Evolutionary conservation across 2,888 invertebrate species (phyloP).

Genomic region (Diabrotica balteata): DNA sequence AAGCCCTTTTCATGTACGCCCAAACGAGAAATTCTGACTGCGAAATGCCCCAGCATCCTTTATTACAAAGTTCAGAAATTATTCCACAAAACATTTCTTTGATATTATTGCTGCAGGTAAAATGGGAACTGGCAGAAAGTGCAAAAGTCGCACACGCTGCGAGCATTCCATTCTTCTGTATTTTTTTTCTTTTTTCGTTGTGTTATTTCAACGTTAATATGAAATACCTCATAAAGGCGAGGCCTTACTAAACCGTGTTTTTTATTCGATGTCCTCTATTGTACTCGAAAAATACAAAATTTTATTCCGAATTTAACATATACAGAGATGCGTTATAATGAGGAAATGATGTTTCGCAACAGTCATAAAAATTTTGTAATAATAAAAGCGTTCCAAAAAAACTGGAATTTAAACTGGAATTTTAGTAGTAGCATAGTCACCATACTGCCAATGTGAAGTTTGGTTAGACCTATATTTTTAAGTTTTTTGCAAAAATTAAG

Average conservation of each 20-base stretch:
- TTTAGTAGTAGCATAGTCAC: too few relatives aligned
- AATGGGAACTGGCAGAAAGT: slow-evolving; percentile 26
- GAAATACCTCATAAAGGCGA: slow-evolving; percentile 15
- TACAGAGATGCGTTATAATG: too few relatives aligned
- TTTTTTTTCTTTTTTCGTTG: neutral
- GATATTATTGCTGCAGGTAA: slow-evolving; percentile 24
- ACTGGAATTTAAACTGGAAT: too few relatives aligned
- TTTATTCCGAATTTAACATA: too few relatives aligned
- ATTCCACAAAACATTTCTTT: slow-evolving; percentile 26
- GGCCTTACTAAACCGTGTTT: neutral
- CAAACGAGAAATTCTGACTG: slow-evolving; percentile 10
- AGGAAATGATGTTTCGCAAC: too few relatives aligned
- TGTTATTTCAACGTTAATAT: slow-evolving; percentile 7
- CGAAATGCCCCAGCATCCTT: slow-evolving; percentile 20
- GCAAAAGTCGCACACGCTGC: slow-evolving; percentile 21
- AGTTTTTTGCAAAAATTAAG: too few relatives aligned
- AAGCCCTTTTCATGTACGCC: slow-evolving; percentile 9
- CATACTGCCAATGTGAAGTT: too few relatives aligned
- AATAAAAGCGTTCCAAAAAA: too few relatives aligned
- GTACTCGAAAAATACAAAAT: too few relatives aligned
- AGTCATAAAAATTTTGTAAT: too few relatives aligned
- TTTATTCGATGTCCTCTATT: neutral
- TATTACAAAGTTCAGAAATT: slow-evolving; percentile 25
- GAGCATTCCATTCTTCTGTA: slow-evolving; percentile 22
- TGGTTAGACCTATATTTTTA: too few relatives aligned